Base-by-base conservation (phyloP, 2,113 vertebrate genomes). In the Climacteris rufus region DNA sequence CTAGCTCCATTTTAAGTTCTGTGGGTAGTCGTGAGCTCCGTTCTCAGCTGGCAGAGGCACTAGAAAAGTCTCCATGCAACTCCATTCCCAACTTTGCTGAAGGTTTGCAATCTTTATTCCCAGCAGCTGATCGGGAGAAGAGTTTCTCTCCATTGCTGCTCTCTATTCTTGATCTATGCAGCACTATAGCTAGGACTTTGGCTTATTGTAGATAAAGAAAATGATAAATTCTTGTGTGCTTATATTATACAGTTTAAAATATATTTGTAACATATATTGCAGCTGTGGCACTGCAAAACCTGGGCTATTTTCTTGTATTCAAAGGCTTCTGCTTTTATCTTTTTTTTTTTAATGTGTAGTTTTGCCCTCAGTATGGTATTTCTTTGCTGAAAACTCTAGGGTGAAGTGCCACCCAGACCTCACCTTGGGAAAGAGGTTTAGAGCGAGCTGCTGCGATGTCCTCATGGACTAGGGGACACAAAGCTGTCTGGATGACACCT, bases 401-500 rank as follows among this genome's bases (percentile, higher is more conserved):
- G 4, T 42, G 52, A 90, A 75, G 24, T 45, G 18, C n/a, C 69
- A 69, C 1, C 2, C 30, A 61, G 44, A 15, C 33, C 22, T 83
- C 19, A 35, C 44, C 40, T 44, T 63, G 39, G 69, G 23, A 64
- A 75, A 81, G 42, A 85, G 31, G 16, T 54, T 68, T 66, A 47
- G 25, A 69, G 23, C 1, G 5, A 77, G 28, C 37, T 86, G n/a
- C 47, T 83, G 59, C 37, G 8, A 0, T 30, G 66, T 53, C 54
- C 54, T 79, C 27, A 35, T 53, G 50, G n/a, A 35, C 33, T 57
- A 56, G 15, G 66, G 45, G 30, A 65, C 56, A 93, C 76, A 92
- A 83, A 96, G 87, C 82, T 87, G 22, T 35, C 86, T 93, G 85
- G 79, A 78, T 95, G 93, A 90, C 94, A 95, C 72, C 75, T 97